phyloP scores from a whole-genome alignment of 2,113 vertebrate species.

The Dasyprocta punctata region DNA sequence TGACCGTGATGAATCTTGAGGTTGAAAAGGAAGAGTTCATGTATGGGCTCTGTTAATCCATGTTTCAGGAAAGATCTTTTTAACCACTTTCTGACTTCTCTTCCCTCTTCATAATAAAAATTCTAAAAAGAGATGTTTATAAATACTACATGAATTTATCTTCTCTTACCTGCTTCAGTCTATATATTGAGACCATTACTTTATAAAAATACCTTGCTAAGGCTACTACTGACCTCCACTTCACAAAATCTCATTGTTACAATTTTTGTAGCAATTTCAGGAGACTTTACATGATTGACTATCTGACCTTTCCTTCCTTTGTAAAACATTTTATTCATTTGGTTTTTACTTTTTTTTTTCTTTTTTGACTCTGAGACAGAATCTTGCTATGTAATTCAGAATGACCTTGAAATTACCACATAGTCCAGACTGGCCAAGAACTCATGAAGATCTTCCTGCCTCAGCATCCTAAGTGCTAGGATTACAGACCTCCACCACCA shows the following conservation, averaged over 20 bases:
- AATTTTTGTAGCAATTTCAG: conserved; percentile 3
- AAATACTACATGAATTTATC: background rate
- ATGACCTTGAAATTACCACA: background rate
- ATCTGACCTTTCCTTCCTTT: background rate
- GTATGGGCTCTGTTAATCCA: background rate
- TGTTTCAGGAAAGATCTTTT: background rate
- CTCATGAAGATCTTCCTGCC: background rate
- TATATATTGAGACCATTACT: background rate
- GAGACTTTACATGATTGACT: background rate
- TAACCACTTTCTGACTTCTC: background rate
- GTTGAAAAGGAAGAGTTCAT: background rate
- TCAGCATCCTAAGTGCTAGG: background rate
- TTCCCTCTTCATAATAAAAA: background rate
- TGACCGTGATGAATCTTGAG: background rate
- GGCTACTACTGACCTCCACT: background rate
- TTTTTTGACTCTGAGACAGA: background rate
- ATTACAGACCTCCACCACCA: background rate
- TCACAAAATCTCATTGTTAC: background rate
- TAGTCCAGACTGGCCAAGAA: background rate
- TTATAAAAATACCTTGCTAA: background rate
- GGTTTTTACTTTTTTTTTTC: background rate
- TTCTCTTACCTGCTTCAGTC: background rate
- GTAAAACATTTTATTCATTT: background rate
- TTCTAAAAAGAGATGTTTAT: background rate
- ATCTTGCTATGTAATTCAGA: background rate